These are phyloP conservation scores for Agrotis clavis DNA, from an alignment of 2,888 invertebrate species.

Conservation along the genomic window DNA sequence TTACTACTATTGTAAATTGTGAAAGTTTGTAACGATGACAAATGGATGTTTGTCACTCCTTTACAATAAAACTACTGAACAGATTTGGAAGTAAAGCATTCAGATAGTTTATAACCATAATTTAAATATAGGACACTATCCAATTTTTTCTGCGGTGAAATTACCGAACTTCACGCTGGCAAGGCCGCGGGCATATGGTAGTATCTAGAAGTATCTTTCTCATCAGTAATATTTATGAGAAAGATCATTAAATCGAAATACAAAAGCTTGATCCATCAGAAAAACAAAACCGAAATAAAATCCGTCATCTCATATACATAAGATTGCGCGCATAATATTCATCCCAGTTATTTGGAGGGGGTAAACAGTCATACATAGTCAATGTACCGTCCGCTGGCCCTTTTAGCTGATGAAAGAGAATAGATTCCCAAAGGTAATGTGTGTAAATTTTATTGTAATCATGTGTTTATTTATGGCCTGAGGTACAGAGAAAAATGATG, in stretches of 20 bases:
- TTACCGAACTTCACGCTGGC: too few species aligned
- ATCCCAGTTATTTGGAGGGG: slow-evolving; percentile 60
- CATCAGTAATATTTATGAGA: neutral
- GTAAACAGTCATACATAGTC: slow-evolving; percentile 82
- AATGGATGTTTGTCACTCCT: too few species aligned
- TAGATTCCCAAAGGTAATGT: slow-evolving; percentile 69
- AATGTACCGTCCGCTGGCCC: slow-evolving; percentile 77
- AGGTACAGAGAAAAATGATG: slow-evolving; percentile 32
- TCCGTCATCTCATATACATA: slow-evolving; percentile 60
- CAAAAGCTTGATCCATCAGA: neutral
- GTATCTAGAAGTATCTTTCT: too few species aligned
- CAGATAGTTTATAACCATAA: too few species aligned
- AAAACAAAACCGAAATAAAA: slow-evolving; percentile 34
- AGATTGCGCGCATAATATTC: slow-evolving; percentile 55
- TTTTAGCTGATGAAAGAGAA: slow-evolving; percentile 82
- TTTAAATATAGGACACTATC: too few species aligned
- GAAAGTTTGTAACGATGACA: too few species aligned
- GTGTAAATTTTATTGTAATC: slow-evolving; percentile 73
- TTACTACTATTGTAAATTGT: too few species aligned
- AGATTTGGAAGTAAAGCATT: too few species aligned
- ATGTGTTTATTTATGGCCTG: slow-evolving; percentile 59
- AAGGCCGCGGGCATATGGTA: too few species aligned
- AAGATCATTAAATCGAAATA: neutral
- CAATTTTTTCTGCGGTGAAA: too few species aligned
- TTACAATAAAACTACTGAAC: too few species aligned